phyloP scores from a whole-genome alignment of 2,888 invertebrate species.

The Malthinus seriepunctatus region DNA sequence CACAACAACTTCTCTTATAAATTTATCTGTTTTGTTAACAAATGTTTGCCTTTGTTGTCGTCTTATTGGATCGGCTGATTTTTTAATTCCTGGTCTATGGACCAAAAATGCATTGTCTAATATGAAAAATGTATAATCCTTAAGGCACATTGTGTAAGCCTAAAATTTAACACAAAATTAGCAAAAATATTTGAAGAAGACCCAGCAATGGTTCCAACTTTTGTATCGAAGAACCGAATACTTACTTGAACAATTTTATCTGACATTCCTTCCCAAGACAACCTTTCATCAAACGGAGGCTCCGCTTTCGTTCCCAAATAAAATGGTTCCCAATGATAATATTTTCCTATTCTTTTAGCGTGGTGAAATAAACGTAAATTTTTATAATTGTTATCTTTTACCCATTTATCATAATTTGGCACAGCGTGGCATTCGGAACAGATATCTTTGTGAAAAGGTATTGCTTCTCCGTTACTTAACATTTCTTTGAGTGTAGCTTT shows the following conservation, averaged over 20 bases:
- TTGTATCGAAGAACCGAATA: background rate
- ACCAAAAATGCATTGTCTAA: conserved; percentile 84
- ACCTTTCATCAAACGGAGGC: conserved; percentile 81
- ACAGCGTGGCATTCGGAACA: conserved; percentile 83
- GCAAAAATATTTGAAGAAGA: background rate
- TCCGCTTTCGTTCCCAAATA: conserved; percentile 83
- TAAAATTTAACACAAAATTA: conserved; percentile 49
- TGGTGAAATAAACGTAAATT: conserved; percentile 75
- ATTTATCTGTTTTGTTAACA: background rate
- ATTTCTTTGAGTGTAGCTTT: conserved; percentile 53
- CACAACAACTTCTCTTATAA: background rate
- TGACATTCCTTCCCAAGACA: conserved; percentile 87
- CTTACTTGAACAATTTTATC: conserved; percentile 89
- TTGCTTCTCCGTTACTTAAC: conserved; percentile 64
- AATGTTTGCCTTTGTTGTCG: background rate
- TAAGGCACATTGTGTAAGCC: conserved; percentile 83
- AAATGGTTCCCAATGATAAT: conserved; percentile 86
- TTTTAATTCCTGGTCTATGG: conserved; percentile 84
- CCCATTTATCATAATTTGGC: conserved; percentile 78
- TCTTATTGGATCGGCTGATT: background rate
- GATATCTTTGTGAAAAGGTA: conserved; percentile 83
- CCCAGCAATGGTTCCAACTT: background rate
- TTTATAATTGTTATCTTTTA: conserved; percentile 65
- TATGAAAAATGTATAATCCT: conserved; percentile 85
- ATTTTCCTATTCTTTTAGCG: conserved; percentile 74